Evolutionary conservation across 2,888 invertebrate species (phyloP), one percentile per base, ranked within the genome.

Genomic region (Lamellibrachia columna): DNA sequence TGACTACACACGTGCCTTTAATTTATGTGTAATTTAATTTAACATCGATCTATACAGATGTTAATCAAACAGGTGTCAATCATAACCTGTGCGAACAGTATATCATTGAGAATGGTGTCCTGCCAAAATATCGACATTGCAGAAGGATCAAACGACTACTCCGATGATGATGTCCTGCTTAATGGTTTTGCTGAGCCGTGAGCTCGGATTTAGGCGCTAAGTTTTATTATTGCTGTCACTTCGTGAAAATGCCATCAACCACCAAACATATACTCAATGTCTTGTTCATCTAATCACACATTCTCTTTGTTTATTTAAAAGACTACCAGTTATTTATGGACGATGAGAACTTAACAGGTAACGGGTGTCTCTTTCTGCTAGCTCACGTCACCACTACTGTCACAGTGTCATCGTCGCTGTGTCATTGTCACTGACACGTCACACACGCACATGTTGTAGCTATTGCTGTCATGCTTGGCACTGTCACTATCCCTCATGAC

Each of bases 291-390:
- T 75, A 75, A 75, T 75, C 75, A 75, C 75, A 6, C 75, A 22
- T 75, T 75, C 22, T 75, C 22, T 75, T 75, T 75, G 75, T 75
- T 75, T 22, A 75, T 75, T 75, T 75, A 75, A 75, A 75, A 75
- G 75, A 75, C 75, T 75, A 75, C 75, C 75, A 75, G 75, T 75
- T 75, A 75, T 75, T 75, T 75, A 75, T 75, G 75, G 75, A 75
- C 75, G 75, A 75, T 75, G 75, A 75, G 75, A 75, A 75, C n/a
- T n/a, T 75, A 15, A 75, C 75, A 75, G 75, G 75, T 75, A 75
- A 75, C 22, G 22, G 22, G 15, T n/a, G 22, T 75, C 22, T 75
- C 75, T 75, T 75, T 75, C 75, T 75, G 22, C 75, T 75, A 22
- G 22, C 75, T 75, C 75, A 15, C 75, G 75, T 75, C 75, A 75